These are phyloP conservation scores for Siphlonurus alternatus DNA, from an alignment of 2,888 invertebrate genomes.

Conservation along the genomic window DNA sequence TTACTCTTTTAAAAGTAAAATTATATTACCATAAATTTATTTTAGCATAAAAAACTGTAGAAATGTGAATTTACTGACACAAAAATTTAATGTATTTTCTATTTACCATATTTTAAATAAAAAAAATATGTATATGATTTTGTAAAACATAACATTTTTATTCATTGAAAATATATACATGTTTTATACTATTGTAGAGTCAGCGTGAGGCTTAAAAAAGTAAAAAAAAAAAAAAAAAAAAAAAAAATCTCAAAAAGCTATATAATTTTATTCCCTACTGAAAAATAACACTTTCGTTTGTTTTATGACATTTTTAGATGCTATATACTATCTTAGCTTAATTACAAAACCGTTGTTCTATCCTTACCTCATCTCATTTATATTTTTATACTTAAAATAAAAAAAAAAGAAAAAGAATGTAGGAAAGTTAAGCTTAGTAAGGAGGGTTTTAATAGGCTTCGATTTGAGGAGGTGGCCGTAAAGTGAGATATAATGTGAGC, in stretches of 20 bases:
- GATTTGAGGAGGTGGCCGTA: not conserved
- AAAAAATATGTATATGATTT: no score
- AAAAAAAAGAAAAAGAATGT: not conserved
- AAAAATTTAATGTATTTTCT: no score
- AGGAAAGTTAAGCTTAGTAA: not conserved
- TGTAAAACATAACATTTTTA: no score
- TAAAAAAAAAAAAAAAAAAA: no score
- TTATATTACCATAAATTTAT: no score
- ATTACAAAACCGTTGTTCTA: not conserved
- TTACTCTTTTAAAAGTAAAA: no score
- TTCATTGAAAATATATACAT: not conserved
- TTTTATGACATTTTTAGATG: not conserved
- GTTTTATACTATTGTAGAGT: not conserved
- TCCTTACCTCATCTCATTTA: not conserved
- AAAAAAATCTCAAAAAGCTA: not conserved
- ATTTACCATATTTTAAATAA: no score
- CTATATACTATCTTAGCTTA: not conserved
- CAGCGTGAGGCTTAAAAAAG: not conserved
- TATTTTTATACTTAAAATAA: not conserved
- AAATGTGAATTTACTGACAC: no score
- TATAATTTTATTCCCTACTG: not conserved
- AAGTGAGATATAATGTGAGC: not conserved
- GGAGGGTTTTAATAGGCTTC: not conserved
- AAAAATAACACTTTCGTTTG: not conserved
- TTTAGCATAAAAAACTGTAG: no score